Percentiles rank a stretch among this genome's conserved stretches.
Evolutionary conservation across 1,140 invertebrate genomes (phyloP).

Genomic region (Aleiodes sp.): DNA sequence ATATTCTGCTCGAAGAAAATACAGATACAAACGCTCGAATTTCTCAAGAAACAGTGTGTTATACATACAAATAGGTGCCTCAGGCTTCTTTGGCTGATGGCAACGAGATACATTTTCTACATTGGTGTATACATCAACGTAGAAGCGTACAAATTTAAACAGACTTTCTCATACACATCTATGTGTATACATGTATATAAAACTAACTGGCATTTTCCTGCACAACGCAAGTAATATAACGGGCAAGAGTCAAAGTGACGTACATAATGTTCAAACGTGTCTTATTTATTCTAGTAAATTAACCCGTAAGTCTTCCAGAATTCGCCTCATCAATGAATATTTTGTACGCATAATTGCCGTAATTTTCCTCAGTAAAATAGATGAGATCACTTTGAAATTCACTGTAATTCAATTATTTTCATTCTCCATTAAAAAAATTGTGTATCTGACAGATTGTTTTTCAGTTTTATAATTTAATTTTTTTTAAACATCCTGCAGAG

Average conservation of each 20-base stretch:
- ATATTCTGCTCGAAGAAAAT: slow-evolving; percentile 6
- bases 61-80: not conserved
- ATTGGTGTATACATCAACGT: not conserved
- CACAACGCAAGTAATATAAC: not conserved
- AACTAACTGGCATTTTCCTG: not conserved
- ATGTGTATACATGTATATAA: slow-evolving; percentile 9
- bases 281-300: slow-evolving; percentile 1
- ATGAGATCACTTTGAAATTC: not conserved
- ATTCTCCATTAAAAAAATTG: not conserved
- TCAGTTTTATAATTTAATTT: not conserved
- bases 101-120: not conserved
- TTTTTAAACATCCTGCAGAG: not conserved
- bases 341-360: not conserved
- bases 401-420: not conserved
- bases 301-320: not conserved
- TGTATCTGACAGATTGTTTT: not conserved
- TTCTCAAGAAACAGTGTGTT: not conserved
- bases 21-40: too few relatives aligned
- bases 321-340: not conserved
- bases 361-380: not conserved
- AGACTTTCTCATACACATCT: too few relatives aligned
- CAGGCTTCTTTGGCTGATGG: slow-evolving; percentile 5
- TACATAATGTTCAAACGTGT: not conserved
- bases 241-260: not conserved
- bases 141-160: not conserved